These are phyloP conservation scores for Sminthurinus aureus DNA, from an alignment of 2,888 invertebrate species.

Conservation along the genomic window DNA sequence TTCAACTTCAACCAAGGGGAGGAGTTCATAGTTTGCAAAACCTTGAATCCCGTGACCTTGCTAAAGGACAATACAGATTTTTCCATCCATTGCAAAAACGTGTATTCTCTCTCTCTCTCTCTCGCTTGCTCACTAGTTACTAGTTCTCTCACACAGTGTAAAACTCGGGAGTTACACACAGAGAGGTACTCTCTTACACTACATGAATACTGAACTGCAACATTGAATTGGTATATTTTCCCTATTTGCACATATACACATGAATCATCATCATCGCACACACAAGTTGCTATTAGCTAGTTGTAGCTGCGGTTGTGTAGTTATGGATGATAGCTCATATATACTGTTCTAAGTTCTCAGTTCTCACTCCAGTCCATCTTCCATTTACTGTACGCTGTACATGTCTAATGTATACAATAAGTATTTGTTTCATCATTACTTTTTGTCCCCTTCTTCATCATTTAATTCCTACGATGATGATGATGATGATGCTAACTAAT, in stretches of 20 bases:
- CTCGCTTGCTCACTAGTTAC: conserved; percentile 14
- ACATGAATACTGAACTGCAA: not conserved
- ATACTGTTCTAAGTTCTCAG: not conserved
- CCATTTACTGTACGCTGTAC: not conserved
- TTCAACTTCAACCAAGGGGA: conserved; percentile 9
- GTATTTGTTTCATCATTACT: not conserved
- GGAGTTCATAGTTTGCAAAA: conserved; percentile 55
- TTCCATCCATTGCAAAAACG: conserved; percentile 40
- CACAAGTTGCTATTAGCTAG: not conserved
- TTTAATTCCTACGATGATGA: not conserved
- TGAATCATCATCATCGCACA: not conserved
- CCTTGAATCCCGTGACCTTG: conserved; percentile 60
- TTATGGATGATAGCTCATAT: not conserved
- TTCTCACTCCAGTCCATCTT: not conserved
- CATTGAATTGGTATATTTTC: not conserved
- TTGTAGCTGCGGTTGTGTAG: no score
- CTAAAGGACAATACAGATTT: conserved; percentile 60
- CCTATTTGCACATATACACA: not conserved
- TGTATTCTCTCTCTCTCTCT: conserved; percentile 7
- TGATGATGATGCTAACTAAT: not conserved
- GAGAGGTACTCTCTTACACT: not conserved
- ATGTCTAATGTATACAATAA: not conserved
- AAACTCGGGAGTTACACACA: not conserved
- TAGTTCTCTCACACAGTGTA: not conserved
- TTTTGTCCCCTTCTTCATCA: not conserved